Percentiles rank a stretch among this genome's conserved stretches.
These are phyloP conservation scores for Stichopus chloronotus DNA, from an alignment of 35 echinoderm and acorn worm species.

Conservation along the genomic window DNA sequence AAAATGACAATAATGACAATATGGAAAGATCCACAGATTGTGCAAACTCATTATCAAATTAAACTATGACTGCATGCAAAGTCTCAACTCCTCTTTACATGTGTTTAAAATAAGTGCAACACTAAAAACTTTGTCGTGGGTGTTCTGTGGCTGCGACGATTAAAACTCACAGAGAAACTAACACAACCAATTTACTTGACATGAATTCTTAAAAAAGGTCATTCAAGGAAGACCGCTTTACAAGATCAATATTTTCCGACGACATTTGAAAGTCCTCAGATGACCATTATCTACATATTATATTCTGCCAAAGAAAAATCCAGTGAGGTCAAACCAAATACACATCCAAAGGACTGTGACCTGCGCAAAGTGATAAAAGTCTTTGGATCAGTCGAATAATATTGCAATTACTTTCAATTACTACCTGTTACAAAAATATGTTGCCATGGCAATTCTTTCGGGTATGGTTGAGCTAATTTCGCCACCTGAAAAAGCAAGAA, in stretches of 20 bases:
- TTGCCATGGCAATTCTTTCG: not conserved
- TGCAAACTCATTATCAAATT: no score
- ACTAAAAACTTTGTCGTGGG: no score
- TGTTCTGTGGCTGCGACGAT: not conserved
- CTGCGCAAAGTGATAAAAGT: not conserved
- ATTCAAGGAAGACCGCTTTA: not conserved
- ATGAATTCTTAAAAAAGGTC: not conserved
- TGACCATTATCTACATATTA: not conserved
- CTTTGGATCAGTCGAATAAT: not conserved
- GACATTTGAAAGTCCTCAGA: not conserved
- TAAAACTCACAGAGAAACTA: not conserved
- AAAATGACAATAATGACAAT: no score
- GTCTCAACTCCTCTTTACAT: no score
- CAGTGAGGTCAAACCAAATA: not conserved
- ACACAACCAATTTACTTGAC: not conserved
- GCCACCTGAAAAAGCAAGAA: not conserved
- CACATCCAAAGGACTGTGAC: not conserved
- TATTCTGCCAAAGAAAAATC: not conserved
- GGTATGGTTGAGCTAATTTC: not conserved
- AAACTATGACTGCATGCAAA: no score
- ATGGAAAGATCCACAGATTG: no score
- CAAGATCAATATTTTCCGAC: no score
- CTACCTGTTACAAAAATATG: constrained; percentile 5
- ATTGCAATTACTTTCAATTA: not conserved
- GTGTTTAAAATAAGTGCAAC: no score